phyloP scores from a whole-genome alignment of 2,113 vertebrate genomes.

The Ammospiza nelsoni region DNA sequence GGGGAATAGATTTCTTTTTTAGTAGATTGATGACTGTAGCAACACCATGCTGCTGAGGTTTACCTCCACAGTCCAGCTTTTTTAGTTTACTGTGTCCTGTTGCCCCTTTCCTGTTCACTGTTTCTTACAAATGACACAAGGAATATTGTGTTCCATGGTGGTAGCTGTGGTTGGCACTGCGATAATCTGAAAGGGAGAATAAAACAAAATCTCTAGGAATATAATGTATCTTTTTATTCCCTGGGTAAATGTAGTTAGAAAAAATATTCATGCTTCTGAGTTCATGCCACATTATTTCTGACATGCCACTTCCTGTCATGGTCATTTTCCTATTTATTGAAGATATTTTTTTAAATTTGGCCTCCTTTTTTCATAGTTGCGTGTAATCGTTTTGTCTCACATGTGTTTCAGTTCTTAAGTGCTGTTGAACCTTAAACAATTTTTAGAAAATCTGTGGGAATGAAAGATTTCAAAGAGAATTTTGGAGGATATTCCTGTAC shows the following conservation, averaged over 20 bases:
- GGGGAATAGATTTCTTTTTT: neutral
- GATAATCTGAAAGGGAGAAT: neutral
- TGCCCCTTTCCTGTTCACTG: neutral
- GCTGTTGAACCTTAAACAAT: neutral
- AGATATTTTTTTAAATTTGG: neutral
- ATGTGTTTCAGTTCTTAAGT: neutral
- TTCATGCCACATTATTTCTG: fast-evolving
- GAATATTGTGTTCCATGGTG: fast-evolving
- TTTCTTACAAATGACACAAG: neutral
- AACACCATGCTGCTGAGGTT: neutral
- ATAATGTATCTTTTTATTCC: neutral
- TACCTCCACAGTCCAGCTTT: neutral
- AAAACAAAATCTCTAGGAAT: neutral
- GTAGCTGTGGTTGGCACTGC: neutral
- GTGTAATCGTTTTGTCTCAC: neutral
- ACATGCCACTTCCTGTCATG: neutral
- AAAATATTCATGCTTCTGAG: neutral
- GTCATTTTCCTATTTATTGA: neutral
- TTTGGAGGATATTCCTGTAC: fast-evolving
- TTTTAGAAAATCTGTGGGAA: neutral
- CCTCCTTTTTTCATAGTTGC: neutral
- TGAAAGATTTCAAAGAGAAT: neutral
- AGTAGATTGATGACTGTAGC: neutral
- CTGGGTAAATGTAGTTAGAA: neutral
- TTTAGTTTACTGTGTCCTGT: neutral